phyloP scores from a whole-genome alignment of 1,140 invertebrate genomes.

The Schlechtendalia chinensis region DNA sequence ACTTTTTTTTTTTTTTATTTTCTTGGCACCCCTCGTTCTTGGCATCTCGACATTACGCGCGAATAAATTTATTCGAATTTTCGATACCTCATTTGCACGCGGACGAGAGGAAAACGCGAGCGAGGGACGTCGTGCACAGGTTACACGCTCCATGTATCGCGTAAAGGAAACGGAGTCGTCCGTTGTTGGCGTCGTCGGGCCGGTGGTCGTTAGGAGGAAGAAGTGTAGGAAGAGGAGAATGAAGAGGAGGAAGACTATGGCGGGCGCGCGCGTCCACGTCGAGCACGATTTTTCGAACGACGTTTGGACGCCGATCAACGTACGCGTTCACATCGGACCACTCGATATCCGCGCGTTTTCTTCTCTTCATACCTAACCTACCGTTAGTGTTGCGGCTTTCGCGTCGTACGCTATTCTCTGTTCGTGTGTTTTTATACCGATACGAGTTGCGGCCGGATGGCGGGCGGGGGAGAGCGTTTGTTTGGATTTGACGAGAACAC shows the following conservation, averaged over 20 bases:
- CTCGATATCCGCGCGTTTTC: background rate
- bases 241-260: background rate
- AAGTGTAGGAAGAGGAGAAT: background rate
- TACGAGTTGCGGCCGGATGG: no score
- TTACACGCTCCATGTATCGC: no score
- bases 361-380: no score
- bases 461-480: no score
- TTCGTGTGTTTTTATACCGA: no score
- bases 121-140: background rate
- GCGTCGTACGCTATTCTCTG: no score
- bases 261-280: background rate
- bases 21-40: constrained; percentile 28
- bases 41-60: background rate
- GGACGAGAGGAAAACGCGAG: background rate
- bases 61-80: constrained; percentile 33
- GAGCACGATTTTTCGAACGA: constrained; percentile 8
- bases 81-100: constrained; percentile 34
- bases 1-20: no score
- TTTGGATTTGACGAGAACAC: no score
- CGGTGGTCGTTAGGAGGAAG: background rate
- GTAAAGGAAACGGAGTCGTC: background rate
- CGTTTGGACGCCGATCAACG: constrained; percentile 13
- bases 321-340: background rate
- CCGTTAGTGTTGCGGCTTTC: no score
- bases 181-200: background rate